Base-by-base conservation (phyloP, 37 sponge, comb jelly and placozoan species). In the Cladorhizidae sp. region DNA sequence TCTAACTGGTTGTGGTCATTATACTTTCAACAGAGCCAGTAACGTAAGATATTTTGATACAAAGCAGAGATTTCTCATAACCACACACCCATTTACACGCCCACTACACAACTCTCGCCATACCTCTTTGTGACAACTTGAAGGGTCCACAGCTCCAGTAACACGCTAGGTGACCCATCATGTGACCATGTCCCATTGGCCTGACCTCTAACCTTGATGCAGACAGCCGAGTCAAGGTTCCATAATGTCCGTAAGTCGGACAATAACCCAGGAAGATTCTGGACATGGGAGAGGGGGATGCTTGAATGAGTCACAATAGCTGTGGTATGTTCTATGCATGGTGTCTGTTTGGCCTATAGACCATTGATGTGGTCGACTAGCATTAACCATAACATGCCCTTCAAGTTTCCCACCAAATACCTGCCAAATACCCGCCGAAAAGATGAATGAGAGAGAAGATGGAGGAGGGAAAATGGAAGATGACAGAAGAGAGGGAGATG, bases 171-270 rank as follows among this genome's bases (percentile, higher is more conserved):
- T 29, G 52, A 23, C 26, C 67, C 64, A 3, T 37, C 52, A 6
- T 18, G 15, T 32, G 76, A 57, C 49, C 32, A n/a, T 23, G 45
- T 20, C 29, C 39, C 39, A 31, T 40, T 65, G 20, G 23, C 25
- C 45, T 83, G 83, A 50, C 83, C 83, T 74, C 74, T 83, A 51
- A 85, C 73, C 73, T 85, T 79, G 22, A 85, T 71, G 73, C 72
- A 78, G 52, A 85, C n/a, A 17, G 86, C 79, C 7, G 71, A 31
- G n/a, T 78, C 64, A n/a, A 50, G 45, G 15, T 56, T 73, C 78
- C 86, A 78, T 18, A 85, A 61, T 36, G 58, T 29, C 12, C 73
- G 69, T 70, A 85, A 58, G 38, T 77, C 75, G n/a, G 20, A 39
- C 42, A 70, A 21, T 39, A 85, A 70, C 12, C 33, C 25, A 38